Evolutionary conservation across 1,140 invertebrate genomes (phyloP).

Genomic region (Oscheius sp.): DNA sequence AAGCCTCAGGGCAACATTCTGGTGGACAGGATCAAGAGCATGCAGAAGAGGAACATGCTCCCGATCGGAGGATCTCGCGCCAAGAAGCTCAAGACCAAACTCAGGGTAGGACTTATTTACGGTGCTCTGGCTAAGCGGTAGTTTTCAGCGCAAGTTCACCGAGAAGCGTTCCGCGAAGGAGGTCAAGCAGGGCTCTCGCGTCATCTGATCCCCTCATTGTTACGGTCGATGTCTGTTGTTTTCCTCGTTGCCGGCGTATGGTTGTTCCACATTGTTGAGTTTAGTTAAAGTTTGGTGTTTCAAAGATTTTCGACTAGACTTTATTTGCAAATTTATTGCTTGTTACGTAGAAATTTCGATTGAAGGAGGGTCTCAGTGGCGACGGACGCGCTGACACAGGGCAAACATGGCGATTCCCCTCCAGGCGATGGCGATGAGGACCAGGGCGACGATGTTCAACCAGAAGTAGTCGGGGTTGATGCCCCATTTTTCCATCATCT

Average conservation of each 20-base stretch:
- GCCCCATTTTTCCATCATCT: background rate
- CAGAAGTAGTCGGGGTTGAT: background rate
- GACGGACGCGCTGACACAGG: background rate
- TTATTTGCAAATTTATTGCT: too few species aligned
- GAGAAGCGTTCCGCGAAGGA: conserved; percentile 17
- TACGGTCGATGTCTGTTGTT: background rate
- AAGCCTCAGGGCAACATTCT: conserved; percentile 34
- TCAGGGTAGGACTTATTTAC: too few species aligned
- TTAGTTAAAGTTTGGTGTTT: too few species aligned
- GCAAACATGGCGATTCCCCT: background rate
- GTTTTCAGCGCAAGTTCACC: conserved; percentile 1
- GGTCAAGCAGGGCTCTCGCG: conserved; percentile 5
- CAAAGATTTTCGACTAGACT: too few species aligned
- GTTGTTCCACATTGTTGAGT: too few species aligned
- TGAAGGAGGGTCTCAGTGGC: background rate
- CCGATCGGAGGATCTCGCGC: conserved; percentile 25
- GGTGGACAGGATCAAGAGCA: conserved; percentile 34
- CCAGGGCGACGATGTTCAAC: conserved; percentile 6
- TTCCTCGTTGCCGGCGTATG: conserved; percentile 3
- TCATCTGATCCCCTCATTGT: conserved; percentile 1
- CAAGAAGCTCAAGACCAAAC: conserved; percentile 13
- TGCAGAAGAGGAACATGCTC: conserved; percentile 37
- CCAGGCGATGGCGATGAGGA: conserved; percentile 14
- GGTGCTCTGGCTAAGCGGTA: too few species aligned
- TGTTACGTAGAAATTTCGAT: too few species aligned